These are phyloP conservation scores for Eulemur mongoz DNA, from an alignment of 2,797 vertebrate species.

Conservation along the genomic window DNA sequence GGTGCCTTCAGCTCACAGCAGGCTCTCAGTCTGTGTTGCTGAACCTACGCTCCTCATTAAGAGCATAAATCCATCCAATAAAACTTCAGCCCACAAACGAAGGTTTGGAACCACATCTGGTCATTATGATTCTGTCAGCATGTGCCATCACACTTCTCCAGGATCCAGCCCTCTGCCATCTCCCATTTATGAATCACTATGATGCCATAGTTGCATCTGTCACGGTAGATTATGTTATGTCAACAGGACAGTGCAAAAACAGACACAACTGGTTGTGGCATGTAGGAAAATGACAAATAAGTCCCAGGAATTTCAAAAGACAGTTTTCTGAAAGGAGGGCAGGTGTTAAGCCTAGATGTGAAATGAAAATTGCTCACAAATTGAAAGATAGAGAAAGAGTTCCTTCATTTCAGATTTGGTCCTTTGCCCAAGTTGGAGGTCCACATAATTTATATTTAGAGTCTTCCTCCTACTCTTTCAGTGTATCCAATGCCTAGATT, in stretches of 20 bases:
- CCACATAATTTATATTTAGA: not conserved
- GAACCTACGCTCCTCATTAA: conserved; percentile 12
- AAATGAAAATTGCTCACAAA: conserved; percentile 78
- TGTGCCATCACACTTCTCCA: not conserved
- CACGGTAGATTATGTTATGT: conserved; percentile 75
- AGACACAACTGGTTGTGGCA: conserved; percentile 78
- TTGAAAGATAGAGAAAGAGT: conserved; percentile 75
- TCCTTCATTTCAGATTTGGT: conserved; percentile 70
- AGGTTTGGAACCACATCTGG: not conserved
- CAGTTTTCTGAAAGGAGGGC: conserved; percentile 77
- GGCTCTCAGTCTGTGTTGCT: conserved; percentile 2
- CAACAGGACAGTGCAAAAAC: conserved; percentile 50
- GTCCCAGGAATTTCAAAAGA: conserved; percentile 81
- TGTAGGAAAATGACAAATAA: conserved; percentile 82
- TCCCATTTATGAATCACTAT: conserved; percentile 58
- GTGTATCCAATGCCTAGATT: not conserved
- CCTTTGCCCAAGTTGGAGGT: not conserved
- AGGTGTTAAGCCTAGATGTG: conserved; percentile 72
- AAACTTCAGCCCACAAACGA: conserved; percentile 36
- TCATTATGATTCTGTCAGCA: conserved; percentile 55
- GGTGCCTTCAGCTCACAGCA: conserved; percentile 1
- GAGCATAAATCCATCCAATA: not conserved
- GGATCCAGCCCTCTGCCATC: conserved; percentile 53
- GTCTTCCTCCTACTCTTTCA: not conserved
- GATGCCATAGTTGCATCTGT: conserved; percentile 81